Evolutionary conservation across 2,888 invertebrate genomes (phyloP), one percentile per base, ranked within the genome.

Genomic region (Arrhopalites spinosus): DNA sequence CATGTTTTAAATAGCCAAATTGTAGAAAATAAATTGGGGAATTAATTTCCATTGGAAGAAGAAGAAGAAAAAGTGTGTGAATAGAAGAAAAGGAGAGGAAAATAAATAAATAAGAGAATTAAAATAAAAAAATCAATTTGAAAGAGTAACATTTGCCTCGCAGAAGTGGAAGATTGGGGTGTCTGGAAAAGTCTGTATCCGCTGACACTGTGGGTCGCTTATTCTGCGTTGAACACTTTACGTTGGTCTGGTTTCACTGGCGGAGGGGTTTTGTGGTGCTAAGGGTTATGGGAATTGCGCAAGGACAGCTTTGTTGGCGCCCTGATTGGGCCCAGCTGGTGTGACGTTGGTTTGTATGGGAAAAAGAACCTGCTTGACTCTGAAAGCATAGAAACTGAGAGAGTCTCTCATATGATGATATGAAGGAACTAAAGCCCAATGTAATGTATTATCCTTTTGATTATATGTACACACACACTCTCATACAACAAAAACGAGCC

Each of bases 191-290:
- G 77, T 74, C 78, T 79, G 63, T 69, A 72, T 67, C 68, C 67
- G 30, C 69, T 70, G 76, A 75, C 80, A 77, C 80, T 80, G 75
- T 75, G 79, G 76, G 78, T 77, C 80, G 80, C 80, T 78, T 68
- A 73, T 47, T 66, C 70, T 70, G 43, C 77, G 25, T 29, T 66
- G n/a, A 36, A 8, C n/a, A 67, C n/a, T 30, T 53, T 53, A 53
- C 64, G 56, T 66, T 47, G 50, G 56, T 63, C 78, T 78, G 50
- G 45, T 29, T 78, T 45, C 45, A 25, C 72, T 47, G 74, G 79
- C 77, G 78, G 78, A 80, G 50, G 23, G 66, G 61, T 45, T 61
- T 50, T 50, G 73, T 71, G 53, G 25, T 59, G 27, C 66, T 45
- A 45, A 23, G 50, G 29, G 68, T 50, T 66, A 29, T 47, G 27